These are phyloP conservation scores for Geothlypis trichas DNA, from an alignment of 2,113 vertebrate genomes.

Conservation along the genomic window DNA sequence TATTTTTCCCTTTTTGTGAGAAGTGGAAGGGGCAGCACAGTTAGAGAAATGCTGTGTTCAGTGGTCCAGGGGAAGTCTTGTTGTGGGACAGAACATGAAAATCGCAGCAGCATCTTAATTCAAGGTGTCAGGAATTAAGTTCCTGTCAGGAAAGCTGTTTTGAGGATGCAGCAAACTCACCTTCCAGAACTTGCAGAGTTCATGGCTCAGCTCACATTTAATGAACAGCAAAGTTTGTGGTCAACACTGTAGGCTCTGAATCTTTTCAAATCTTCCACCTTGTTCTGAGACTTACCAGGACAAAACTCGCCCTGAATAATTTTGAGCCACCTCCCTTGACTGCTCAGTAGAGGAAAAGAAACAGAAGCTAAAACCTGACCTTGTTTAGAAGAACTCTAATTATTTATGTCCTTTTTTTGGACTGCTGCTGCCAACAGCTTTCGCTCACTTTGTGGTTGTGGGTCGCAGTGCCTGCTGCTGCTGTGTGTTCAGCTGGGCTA, in stretches of 20 bases:
- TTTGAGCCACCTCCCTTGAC: neutral
- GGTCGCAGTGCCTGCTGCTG: neutral
- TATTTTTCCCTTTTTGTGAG: neutral
- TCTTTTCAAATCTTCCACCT: neutral
- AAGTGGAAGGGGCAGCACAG: neutral
- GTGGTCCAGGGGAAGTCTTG: neutral
- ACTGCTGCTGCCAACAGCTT: neutral
- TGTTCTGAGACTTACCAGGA: neutral
- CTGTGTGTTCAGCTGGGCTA: slow-evolving; percentile 53
- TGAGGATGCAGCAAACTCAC: neutral
- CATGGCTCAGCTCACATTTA: neutral
- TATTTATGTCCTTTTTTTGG: slow-evolving; percentile 17
- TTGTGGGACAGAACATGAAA: neutral
- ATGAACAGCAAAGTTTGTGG: neutral
- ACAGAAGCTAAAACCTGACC: neutral
- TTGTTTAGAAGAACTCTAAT: slow-evolving; percentile 36
- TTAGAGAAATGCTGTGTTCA: fast-evolving
- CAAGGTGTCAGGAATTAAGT: neutral
- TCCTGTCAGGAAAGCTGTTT: neutral
- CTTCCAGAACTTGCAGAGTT: neutral
- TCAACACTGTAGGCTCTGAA: neutral
- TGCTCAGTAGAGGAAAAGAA: neutral
- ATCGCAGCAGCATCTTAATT: neutral
- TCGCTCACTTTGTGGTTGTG: neutral
- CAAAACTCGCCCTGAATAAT: neutral